A percentile compares a stretch with the other conserved stretches of the same genome.
Evolutionary conservation across 2,888 invertebrate genomes (phyloP).

Genomic region (Proisotoma minuta): DNA sequence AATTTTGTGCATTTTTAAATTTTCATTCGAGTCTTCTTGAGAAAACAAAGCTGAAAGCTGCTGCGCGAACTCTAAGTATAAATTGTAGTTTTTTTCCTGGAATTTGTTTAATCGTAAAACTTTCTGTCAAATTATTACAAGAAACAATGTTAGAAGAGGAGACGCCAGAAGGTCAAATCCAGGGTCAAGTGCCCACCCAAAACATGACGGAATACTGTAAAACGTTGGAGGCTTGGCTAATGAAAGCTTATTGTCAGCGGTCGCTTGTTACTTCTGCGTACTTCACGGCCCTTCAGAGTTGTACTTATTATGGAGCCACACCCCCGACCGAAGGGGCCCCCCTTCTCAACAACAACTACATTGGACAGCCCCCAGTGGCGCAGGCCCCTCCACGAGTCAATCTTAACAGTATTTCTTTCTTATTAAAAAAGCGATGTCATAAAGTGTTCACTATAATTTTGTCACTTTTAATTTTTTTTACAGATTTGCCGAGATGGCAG

Average conservation of each 20-base stretch:
- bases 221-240: constrained; percentile 42
- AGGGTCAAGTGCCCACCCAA: too few relatives aligned
- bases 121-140: too few relatives aligned
- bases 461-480: neutral
- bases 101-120: too few relatives aligned
- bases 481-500: neutral
- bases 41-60: too few relatives aligned
- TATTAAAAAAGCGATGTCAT: neutral
- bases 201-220: constrained; percentile 42
- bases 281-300: constrained; percentile 42
- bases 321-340: neutral
- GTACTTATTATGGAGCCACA: neutral
- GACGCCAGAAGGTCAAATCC: too few relatives aligned
- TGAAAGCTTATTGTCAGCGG: constrained; percentile 41
- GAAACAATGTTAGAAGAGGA: too few relatives aligned
- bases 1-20: too few relatives aligned
- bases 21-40: too few relatives aligned
- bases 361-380: neutral
- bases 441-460: neutral
- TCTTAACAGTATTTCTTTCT: neutral
- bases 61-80: too few relatives aligned
- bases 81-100: too few relatives aligned
- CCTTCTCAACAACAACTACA: constrained; percentile 1
- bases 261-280: constrained; percentile 42
- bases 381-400: neutral